Evolutionary conservation across 2,113 vertebrate species (phyloP).

Genomic region (Phalacrocorax brasilianus): DNA sequence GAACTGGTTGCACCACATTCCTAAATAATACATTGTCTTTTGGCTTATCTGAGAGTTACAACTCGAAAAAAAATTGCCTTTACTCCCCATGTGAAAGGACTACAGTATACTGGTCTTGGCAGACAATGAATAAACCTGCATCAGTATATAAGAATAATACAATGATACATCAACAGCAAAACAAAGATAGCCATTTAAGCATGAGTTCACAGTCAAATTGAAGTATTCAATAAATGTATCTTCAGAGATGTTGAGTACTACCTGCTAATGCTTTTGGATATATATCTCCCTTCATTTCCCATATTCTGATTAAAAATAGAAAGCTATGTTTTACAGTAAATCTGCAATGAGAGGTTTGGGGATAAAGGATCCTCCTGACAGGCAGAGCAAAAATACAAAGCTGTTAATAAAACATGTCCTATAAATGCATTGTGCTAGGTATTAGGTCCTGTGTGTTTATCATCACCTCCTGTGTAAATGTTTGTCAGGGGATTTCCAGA

Average conservation of each 20-base stretch:
- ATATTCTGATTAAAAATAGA: constrained; percentile 25
- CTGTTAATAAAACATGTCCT: constrained; percentile 29
- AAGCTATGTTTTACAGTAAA: constrained; percentile 18
- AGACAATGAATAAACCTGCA: background rate
- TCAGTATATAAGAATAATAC: background rate
- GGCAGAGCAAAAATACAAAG: constrained; percentile 26
- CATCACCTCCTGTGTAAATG: background rate
- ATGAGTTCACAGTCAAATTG: background rate
- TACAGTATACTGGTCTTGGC: background rate
- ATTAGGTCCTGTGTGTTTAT: constrained; percentile 28
- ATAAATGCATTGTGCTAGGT: background rate
- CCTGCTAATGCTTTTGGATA: constrained; percentile 17
- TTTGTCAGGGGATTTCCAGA: background rate
- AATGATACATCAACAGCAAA: background rate
- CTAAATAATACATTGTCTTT: background rate
- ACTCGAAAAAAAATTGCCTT: background rate
- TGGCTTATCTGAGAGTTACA: background rate
- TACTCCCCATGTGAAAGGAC: background rate
- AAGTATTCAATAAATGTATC: background rate
- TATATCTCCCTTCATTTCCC: background rate
- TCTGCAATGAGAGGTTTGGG: background rate
- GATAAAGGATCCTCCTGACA: constrained; percentile 27
- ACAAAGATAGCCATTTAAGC: background rate
- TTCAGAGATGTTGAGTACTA: constrained; percentile 1
- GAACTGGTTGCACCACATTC: background rate